These are phyloP conservation scores for Babylonia areolata DNA, from an alignment of 1,140 invertebrate species.

Conservation along the genomic window DNA sequence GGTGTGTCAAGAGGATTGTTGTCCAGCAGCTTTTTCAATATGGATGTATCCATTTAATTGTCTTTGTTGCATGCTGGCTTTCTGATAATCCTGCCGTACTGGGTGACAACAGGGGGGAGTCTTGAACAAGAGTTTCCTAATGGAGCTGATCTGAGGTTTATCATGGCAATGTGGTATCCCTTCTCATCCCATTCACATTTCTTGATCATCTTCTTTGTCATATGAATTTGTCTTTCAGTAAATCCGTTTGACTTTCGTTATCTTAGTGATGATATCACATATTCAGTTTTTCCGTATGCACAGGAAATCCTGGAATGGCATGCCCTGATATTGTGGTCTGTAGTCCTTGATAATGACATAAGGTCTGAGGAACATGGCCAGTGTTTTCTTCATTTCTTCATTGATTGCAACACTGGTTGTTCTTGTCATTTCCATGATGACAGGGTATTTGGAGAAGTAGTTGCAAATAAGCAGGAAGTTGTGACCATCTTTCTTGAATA, in stretches of 20 bases:
- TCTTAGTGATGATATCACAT: constrained; percentile 27
- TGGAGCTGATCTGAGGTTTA: neutral
- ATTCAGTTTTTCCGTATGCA: neutral
- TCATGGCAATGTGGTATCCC: neutral
- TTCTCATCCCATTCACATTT: neutral
- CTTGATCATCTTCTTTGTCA: neutral
- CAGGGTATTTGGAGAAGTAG: constrained; percentile 32
- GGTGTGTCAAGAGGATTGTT: no score
- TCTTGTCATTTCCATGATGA: neutral
- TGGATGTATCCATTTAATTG: no score
- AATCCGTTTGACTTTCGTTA: constrained; percentile 24
- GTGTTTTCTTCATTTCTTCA: constrained; percentile 15
- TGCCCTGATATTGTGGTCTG: constrained; percentile 30
- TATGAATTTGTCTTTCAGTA: neutral
- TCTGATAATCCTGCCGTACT: no score
- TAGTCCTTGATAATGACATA: constrained; percentile 41
- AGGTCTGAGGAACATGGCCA: constrained; percentile 16
- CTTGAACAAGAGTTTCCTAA: no score
- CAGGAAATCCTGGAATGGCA: constrained; percentile 28
- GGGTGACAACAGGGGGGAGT: no score
- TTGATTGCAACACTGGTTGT: neutral
- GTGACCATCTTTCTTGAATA: constrained; percentile 26
- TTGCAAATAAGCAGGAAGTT: constrained; percentile 27
- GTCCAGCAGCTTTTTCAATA: no score
- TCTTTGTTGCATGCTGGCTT: no score